phyloP scores from a whole-genome alignment of 2,113 vertebrate genomes.

The Laticauda colubrina region DNA sequence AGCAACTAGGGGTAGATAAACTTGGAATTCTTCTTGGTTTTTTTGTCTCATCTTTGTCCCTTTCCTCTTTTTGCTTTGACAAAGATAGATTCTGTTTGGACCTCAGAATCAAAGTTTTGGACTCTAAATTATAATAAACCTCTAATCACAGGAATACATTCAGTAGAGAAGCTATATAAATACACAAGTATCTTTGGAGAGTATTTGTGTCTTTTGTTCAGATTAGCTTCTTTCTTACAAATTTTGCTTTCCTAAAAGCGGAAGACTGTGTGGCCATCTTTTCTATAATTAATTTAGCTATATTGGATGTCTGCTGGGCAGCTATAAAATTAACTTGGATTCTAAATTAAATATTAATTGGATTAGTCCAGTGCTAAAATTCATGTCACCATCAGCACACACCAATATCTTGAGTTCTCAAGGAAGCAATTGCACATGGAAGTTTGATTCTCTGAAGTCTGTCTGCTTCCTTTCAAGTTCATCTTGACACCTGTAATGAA shows the following conservation, averaged over 20 bases:
- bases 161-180: constrained; percentile 26
- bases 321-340: neutral
- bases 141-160: constrained; percentile 1
- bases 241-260: constrained; percentile 27
- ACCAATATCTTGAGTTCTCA: neutral
- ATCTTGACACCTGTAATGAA: neutral
- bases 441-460: neutral
- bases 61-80: no score
- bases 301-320: neutral
- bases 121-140: neutral
- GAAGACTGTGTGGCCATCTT: neutral
- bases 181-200: constrained; percentile 12
- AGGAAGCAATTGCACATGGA: neutral
- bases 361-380: neutral
- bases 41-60: constrained; percentile 21
- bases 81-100: no score
- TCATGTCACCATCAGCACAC: neutral
- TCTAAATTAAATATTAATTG: neutral
- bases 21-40: neutral
- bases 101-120: neutral
- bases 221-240: constrained; percentile 20
- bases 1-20: constrained; percentile 63
- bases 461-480: neutral
- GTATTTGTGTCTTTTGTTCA: constrained; percentile 40
- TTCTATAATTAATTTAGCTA: neutral